Percentiles rank a stretch among this genome's conserved stretches.
Conservation (phyloP, 1,140 invertebrate genomes). For the Planococcus citri region DNA sequence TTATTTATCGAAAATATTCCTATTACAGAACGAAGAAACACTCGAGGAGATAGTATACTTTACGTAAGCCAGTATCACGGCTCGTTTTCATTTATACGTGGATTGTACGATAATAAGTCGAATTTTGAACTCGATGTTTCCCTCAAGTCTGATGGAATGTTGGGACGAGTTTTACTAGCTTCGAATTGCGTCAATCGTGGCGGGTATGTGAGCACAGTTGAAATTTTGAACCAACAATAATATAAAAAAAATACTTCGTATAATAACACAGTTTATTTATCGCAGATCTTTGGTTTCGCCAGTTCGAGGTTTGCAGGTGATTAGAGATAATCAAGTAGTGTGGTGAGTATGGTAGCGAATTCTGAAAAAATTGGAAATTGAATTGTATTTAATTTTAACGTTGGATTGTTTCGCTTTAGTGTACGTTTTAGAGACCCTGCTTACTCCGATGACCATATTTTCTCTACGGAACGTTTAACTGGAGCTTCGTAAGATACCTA, state of each 20-base stretch:
- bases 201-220: slow-evolving; percentile 39
- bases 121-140: slow-evolving; percentile 40
- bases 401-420: slow-evolving; percentile 37
- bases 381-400: too few species aligned
- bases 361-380: too few species aligned
- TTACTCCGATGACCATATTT: slow-evolving; percentile 42
- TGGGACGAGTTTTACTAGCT: slow-evolving; percentile 56
- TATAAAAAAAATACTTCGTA: background rate
- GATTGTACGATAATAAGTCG: slow-evolving; percentile 47
- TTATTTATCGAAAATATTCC: background rate
- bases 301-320: slow-evolving; percentile 47
- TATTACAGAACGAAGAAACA: slow-evolving; percentile 41
- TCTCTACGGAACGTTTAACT: background rate
- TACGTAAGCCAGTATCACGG: slow-evolving; percentile 41
- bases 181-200: slow-evolving; percentile 49
- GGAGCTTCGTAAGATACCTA: background rate
- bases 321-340: slow-evolving; percentile 39
- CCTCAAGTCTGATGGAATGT: slow-evolving; percentile 53
- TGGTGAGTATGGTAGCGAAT: slow-evolving; percentile 33
- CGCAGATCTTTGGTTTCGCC: slow-evolving; percentile 55
- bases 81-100: slow-evolving; percentile 57
- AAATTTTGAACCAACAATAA: background rate
- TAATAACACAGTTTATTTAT: slow-evolving; percentile 23
- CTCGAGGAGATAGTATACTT: slow-evolving; percentile 42
- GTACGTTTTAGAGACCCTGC: slow-evolving; percentile 67